Conservation (phyloP, 2,797 vertebrate species). For the Enoplosus armatus region DNA sequence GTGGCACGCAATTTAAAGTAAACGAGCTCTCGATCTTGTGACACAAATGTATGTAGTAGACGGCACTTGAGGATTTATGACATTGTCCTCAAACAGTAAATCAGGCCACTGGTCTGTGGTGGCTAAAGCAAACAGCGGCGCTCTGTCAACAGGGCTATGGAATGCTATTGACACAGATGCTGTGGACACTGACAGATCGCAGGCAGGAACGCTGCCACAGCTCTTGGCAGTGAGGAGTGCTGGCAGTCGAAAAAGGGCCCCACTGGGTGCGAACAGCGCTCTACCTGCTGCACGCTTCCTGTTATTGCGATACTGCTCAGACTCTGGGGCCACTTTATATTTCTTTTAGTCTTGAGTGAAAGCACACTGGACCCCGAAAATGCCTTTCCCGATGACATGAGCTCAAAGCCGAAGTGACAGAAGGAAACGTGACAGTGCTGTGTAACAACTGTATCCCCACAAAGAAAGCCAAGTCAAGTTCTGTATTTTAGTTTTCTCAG, state of each 20-base stretch:
- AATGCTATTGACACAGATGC: constrained; percentile 89
- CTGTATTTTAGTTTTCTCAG: constrained; percentile 29
- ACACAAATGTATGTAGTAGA: constrained; percentile 70
- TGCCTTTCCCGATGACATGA: constrained; percentile 11
- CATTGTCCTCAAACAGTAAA: constrained; percentile 82
- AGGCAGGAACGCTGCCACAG: constrained; percentile 75
- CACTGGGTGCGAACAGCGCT: constrained; percentile 51
- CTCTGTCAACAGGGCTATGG: constrained; percentile 83
- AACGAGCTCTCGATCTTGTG: constrained; percentile 74
- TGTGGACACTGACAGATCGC: constrained; percentile 79
- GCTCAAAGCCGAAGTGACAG: constrained; percentile 20
- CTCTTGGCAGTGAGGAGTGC: constrained; percentile 66
- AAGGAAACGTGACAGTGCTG: constrained; percentile 29
- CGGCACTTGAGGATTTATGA: constrained; percentile 77
- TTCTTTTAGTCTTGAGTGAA: constrained; percentile 41
- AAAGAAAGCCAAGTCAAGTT: constrained; percentile 36
- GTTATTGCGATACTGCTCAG: constrained; percentile 61
- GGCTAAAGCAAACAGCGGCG: constrained; percentile 81
- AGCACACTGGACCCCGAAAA: constrained; percentile 23
- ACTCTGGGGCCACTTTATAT: constrained; percentile 39
- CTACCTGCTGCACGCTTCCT: constrained; percentile 78
- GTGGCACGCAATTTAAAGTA: constrained; percentile 69
- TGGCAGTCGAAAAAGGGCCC: constrained; percentile 59
- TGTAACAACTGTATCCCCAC: constrained; percentile 14
- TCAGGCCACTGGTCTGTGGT: constrained; percentile 75